Base-by-base conservation (phyloP, 2,888 invertebrate genomes). In the Salpingus planirostris region DNA sequence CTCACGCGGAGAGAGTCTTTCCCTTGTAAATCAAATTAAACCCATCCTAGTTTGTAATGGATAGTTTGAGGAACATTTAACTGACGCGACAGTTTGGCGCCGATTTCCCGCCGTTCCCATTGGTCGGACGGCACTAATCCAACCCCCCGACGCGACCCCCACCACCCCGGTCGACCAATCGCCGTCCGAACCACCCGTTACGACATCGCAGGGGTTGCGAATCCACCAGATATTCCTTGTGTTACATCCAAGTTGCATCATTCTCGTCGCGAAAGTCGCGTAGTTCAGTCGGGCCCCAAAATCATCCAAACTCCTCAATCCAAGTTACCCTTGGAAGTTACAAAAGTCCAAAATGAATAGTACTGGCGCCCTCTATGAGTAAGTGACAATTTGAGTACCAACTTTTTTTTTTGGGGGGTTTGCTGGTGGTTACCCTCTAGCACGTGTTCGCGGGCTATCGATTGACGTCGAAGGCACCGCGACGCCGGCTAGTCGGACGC, bases 31-130 rank as follows among this genome's bases (percentile, higher is more conserved):
- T 54, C 55, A 50, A 55, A 56, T 58, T 56, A 56, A 49, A 43
- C 43, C 50, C 52, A 48, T 46, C 45, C 47, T 47, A 47, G 46
- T 50, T 51, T 49, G 53, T 55, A 56, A 57, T 57, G 50, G 49
- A 53, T 54, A 39, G 38, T 55, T 53, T 42, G 48, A 46, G 45
- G 48, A 52, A 60, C 57, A 53, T 63, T 63, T 55, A 57, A 62
- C 55, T 49, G 59, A 53, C 60, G 60, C 63, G 64, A 58, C 64
- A 55, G 44, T 57, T 60, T 57, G 64, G 60, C 64, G 63, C 63
- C 61, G 52, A 43, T 46, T 42, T 47, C 34, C 40, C 26, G 33
- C 24, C 28, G 29, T 39, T 43, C 36, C 40, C 43, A 38, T 46
- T 44, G 40, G 44, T 35, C 33, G 34, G 28, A 36, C 26, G 11